Conservation (phyloP, 2,797 vertebrate species). For the Halcyon chelicuti region DNA sequence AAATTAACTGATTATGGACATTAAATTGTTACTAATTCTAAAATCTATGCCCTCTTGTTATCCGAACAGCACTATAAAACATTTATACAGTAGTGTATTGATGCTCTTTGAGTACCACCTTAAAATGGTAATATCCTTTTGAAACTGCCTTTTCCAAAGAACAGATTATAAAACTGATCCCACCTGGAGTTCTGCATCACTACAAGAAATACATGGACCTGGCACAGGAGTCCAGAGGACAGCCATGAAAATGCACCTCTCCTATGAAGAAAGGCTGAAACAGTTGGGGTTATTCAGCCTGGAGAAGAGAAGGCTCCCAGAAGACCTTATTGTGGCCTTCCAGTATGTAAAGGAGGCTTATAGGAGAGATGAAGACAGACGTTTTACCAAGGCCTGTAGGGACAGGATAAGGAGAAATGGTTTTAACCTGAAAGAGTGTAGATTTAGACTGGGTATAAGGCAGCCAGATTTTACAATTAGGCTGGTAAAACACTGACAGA, state of each 20-base stretch:
- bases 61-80: background rate
- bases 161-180: background rate
- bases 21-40: background rate
- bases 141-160: background rate
- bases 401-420: background rate
- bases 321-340: background rate
- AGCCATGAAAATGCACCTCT: accelerated
- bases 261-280: background rate
- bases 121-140: background rate
- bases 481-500: background rate
- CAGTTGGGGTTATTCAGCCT: background rate
- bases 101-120: background rate
- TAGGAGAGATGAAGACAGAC: background rate
- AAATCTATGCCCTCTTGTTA: background rate
- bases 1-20: background rate
- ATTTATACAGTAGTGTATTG: background rate
- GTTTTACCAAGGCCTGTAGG: background rate
- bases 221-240: background rate
- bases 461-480: background rate
- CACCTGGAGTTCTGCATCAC: background rate
- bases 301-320: background rate
- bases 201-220: background rate
- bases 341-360: background rate
- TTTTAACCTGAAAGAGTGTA: background rate
- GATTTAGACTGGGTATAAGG: background rate